A percentile compares a stretch with the other conserved stretches of the same genome.
Evolutionary conservation across 2,113 vertebrate genomes (phyloP).

Genomic region (Myocastor coypus): DNA sequence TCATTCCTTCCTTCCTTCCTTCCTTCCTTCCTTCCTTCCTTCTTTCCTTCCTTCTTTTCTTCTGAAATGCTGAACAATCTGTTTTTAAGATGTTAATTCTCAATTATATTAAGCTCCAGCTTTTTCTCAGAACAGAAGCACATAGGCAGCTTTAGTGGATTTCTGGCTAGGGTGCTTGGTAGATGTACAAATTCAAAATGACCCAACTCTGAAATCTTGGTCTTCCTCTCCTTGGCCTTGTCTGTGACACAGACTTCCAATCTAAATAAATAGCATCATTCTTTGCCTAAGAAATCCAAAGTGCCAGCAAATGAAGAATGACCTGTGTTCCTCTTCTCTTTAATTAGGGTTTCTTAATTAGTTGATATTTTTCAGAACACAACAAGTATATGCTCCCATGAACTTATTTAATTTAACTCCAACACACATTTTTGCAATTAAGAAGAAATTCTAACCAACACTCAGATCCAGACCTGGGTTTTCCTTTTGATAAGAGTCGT

Average conservation of each 20-base stretch:
- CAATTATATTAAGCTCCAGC: background rate
- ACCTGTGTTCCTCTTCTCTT: background rate
- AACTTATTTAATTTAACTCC: conserved; percentile 3
- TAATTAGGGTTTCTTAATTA: background rate
- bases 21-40: background rate
- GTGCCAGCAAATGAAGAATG: background rate
- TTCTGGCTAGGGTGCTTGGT: background rate
- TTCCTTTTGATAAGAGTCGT: background rate
- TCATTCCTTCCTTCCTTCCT: background rate
- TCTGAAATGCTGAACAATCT: background rate
- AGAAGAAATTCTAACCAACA: background rate
- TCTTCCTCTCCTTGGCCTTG: background rate
- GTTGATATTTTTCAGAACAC: background rate
- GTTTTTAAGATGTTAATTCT: background rate
- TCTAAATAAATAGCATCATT: background rate
- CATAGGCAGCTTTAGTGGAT: background rate
- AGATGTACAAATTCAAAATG: background rate
- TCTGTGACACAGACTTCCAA: background rate
- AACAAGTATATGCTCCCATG: background rate
- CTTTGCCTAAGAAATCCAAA: background rate
- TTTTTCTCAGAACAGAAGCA: background rate
- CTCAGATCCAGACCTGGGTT: background rate
- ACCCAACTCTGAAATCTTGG: background rate
- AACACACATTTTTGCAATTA: background rate
- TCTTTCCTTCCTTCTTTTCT: background rate